phyloP scores from a whole-genome alignment of 2,888 invertebrate species.

The Minunthozetes semirufus region DNA sequence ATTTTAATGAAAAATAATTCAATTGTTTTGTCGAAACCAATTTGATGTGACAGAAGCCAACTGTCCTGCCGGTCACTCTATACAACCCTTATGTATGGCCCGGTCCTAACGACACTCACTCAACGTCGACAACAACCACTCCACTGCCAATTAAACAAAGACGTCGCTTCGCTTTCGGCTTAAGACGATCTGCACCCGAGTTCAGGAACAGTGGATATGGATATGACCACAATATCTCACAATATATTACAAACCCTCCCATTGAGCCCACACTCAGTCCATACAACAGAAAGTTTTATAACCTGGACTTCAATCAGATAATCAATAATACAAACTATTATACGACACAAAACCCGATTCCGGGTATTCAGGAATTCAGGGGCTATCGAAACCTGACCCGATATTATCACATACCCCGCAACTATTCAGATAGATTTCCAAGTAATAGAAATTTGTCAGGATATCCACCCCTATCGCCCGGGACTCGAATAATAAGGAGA shows the following conservation, averaged over 20 bases:
- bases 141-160: background rate
- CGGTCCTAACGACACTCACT: conserved; percentile 16
- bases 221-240: background rate
- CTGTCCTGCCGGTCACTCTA: background rate
- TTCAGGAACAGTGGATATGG: conserved; percentile 3
- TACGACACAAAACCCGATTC: background rate
- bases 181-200: background rate
- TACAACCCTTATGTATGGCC: conserved; percentile 17
- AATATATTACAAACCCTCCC: background rate
- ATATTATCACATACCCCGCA: background rate
- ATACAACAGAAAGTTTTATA: background rate
- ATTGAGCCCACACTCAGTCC: background rate
- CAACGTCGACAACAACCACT: background rate
- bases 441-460: too few species aligned
- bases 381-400: background rate
- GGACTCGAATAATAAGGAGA: too few species aligned
- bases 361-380: background rate
- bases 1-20: background rate
- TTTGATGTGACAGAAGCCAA: background rate
- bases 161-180: background rate
- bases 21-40: background rate
- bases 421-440: background rate
- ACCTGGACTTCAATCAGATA: background rate
- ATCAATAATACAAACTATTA: background rate
- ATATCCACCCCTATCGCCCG: too few species aligned